These are phyloP conservation scores for Forficula auricularia DNA, from an alignment of 1,140 invertebrate species.

Conservation along the genomic window DNA sequence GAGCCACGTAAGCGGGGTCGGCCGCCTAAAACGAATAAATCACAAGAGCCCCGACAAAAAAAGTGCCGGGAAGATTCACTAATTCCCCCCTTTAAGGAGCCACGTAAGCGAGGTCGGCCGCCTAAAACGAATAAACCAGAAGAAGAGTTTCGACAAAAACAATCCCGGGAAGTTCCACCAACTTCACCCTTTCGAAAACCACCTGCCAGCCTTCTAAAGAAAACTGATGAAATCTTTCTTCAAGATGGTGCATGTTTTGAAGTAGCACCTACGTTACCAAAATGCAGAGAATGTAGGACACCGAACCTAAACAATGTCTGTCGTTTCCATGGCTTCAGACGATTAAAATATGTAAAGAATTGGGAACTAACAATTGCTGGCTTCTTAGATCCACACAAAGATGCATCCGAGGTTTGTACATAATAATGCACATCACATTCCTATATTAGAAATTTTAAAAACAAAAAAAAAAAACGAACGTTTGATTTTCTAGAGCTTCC, in stretches of 20 bases:
- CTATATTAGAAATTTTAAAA: too few relatives aligned
- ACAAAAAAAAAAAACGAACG: too few relatives aligned
- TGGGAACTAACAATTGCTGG: conserved; percentile 80
- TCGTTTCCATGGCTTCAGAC: conserved; percentile 87
- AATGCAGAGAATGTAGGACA: conserved; percentile 79
- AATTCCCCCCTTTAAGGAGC: too few relatives aligned
- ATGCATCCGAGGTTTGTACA: conserved; percentile 61
- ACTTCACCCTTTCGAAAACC: conserved; percentile 49
- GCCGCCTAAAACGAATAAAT: too few relatives aligned
- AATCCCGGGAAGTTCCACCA: conserved; percentile 35
- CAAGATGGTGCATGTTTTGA: conserved; percentile 79
- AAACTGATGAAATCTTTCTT: conserved; percentile 65
- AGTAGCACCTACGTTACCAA: conserved; percentile 71
- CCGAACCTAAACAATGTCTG: conserved; percentile 86
- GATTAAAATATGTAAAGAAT: conserved; percentile 74
- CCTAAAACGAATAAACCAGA: too few relatives aligned
- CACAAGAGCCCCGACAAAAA: conserved; percentile 39
- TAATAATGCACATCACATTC: too few relatives aligned
- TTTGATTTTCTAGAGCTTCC: too few relatives aligned
- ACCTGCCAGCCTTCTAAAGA: conserved; percentile 50
- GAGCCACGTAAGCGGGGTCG: too few relatives aligned
- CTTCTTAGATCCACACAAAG: conserved; percentile 77
- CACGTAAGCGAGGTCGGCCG: too few relatives aligned
- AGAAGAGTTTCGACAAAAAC: conserved; percentile 40
- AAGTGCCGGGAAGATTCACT: conserved; percentile 37